Base-by-base conservation (phyloP, 2,888 invertebrate species). In the Ennomos erosarius region DNA sequence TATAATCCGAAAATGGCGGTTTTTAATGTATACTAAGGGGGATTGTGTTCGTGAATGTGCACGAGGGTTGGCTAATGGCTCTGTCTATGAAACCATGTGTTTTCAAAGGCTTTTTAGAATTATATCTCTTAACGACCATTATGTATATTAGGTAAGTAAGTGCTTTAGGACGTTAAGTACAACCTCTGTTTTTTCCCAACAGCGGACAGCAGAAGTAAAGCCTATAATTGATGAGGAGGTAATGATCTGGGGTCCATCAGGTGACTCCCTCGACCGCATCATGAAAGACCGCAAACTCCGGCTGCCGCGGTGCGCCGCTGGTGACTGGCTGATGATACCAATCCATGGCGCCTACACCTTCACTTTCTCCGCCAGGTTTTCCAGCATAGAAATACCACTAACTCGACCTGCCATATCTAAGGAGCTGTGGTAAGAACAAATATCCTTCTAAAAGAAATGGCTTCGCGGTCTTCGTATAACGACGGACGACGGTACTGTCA, bases 231-330 rank as follows among this genome's bases (percentile, higher is more conserved):
- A 54, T 4, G 74, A 78, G 55, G 73, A 71, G 4, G 59, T 69
- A 0, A 75, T 80, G 1, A 65, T 81, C 0, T 81, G 78, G 78
- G 80, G 80, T 3, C 79, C 80, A 0, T 78, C 72, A 11, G 75
- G 78, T 35, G 76, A 80, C 48, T 77, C 77, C 1, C 45, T 47
- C 0, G 80, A 83, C 44, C 74, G 72, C 0, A 65, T 83, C 10
- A 73, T 75, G 74, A 13, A 59, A n/a, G 64, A 76, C 40, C 37
- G 55, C 9, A 34, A 55, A 0, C 34, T 81, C 3, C 45, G 39
- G 10, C 64, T 81, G 33, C 80, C 80, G 10, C 54, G 39, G 2
- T 76, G 75, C 46, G 54, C 66, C 0, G 59, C 71, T 5, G 57
- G 59, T 9, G 80, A 81, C 48, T 82, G 81, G 82, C 68, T 81